Evolutionary conservation across 1,140 invertebrate genomes (phyloP), one percentile per base, ranked within the genome.

Genomic region (Cyrtorhinus lividipennis): DNA sequence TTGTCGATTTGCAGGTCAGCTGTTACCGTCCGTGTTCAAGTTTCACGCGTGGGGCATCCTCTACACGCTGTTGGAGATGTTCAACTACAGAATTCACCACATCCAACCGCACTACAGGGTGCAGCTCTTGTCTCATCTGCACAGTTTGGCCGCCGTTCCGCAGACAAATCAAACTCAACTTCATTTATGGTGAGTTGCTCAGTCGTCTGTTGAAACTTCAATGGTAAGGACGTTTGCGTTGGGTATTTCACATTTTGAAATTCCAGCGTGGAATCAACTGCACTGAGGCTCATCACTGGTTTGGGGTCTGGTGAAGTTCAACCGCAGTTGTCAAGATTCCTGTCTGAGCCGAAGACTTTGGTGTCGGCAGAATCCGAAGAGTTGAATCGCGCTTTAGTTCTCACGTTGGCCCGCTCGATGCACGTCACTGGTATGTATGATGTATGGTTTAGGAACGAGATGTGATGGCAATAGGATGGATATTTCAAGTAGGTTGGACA

Each of bases 151-250:
- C 8, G 85, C 88, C 8, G 87, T 92, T 12, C 87, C 90, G 15
- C 92, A 95, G 72, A 92, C 91, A 1, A 95, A 95, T 75, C 92
- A 95, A 72, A 94, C 90, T 23, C 95, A 98, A 72, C 76, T 97
- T 3, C 91, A 95, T 77, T 75, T 95, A 44, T 95, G 93, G 82
- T 85, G 10, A 53, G 48, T 53, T 38, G 30, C 15, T 15, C 5
- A 38, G 30, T 38, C 30, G 30, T 38, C 15, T 5, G 30, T 5
- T 38, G 30, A 38, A n/a, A n/a, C n/a, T n/a, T n/a, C n/a, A n/a
- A n/a, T n/a, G n/a, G n/a, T n/a, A n/a, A n/a, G n/a, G n/a, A n/a
- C n/a, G n/a, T n/a, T n/a, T n/a, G n/a, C n/a, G n/a, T n/a, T n/a
- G n/a, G n/a, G n/a, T n/a, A n/a, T n/a, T n/a, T n/a, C n/a, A n/a